Evolutionary conservation across 2,797 vertebrate species (phyloP).

Genomic region (Myotis findleyi): DNA sequence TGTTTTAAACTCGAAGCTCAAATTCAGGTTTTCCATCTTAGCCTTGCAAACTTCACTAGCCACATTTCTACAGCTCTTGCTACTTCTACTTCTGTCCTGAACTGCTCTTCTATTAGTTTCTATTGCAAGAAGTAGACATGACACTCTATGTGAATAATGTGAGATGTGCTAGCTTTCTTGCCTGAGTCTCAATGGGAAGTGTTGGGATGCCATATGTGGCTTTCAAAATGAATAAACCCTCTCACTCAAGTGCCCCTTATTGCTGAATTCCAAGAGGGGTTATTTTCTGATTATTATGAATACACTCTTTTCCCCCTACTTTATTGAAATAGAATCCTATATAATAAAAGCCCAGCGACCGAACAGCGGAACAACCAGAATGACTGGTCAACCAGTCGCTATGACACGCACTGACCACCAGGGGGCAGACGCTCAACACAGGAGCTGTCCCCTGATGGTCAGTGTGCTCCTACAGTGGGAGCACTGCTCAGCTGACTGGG

Average conservation of each 20-base stretch:
- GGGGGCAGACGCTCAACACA: no score
- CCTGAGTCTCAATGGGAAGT: neutral
- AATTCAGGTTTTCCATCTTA: neutral
- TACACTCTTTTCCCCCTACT: neutral
- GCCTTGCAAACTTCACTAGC: neutral
- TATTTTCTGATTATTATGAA: neutral
- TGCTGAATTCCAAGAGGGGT: neutral
- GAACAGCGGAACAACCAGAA: no score
- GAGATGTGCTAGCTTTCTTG: neutral
- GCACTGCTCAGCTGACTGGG: no score
- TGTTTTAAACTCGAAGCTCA: neutral
- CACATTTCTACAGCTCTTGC: neutral
- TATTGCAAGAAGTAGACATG: neutral
- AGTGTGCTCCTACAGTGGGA: no score
- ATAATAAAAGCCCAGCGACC: no score
- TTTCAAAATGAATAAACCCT: constrained; percentile 19
- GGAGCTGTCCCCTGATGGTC: no score
- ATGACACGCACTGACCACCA: no score
- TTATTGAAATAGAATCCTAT: neutral
- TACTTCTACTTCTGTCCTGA: constrained; percentile 13
- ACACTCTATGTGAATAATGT: neutral
- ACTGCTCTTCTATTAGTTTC: neutral
- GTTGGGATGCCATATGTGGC: neutral
- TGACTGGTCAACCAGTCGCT: rapidly evolving
- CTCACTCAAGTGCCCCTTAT: neutral